Evolutionary conservation across 2,888 invertebrate species (phyloP).

Genomic region (Perizoma affinitatum): DNA sequence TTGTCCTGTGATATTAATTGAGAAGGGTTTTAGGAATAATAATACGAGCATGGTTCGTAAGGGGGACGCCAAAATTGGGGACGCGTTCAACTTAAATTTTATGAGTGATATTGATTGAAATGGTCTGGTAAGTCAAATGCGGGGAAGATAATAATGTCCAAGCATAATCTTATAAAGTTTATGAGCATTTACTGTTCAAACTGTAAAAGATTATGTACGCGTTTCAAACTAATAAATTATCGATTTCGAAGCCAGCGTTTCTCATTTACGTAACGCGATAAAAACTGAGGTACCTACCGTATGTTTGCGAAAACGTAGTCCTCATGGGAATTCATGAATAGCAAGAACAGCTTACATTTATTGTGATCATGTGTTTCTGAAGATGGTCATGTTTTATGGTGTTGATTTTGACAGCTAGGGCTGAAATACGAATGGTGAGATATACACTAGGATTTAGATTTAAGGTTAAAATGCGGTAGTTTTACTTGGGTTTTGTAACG

Average conservation of each 20-base stretch:
- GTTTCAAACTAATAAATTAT: slow-evolving; percentile 58
- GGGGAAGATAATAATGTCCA: background rate
- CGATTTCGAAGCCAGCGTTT: slow-evolving; percentile 58
- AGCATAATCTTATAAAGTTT: slow-evolving; percentile 8
- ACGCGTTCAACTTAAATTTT: slow-evolving; percentile 9
- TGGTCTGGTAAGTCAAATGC: background rate
- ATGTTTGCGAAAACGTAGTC: slow-evolving; percentile 30
- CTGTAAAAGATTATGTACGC: slow-evolving; percentile 14
- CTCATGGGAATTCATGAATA: slow-evolving; percentile 31
- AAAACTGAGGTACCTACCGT: slow-evolving; percentile 37
- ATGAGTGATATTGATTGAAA: slow-evolving; percentile 19
- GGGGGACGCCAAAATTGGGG: slow-evolving; percentile 18
- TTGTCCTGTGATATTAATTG: slow-evolving; percentile 35
- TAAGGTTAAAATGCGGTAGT: slow-evolving; percentile 28
- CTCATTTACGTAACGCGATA: slow-evolving; percentile 68
- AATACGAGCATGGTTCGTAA: slow-evolving; percentile 5
- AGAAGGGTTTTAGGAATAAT: slow-evolving; percentile 15
- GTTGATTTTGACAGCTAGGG: slow-evolving; percentile 46
- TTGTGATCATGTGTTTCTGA: slow-evolving; percentile 70
- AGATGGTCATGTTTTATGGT: slow-evolving; percentile 64
- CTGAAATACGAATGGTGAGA: slow-evolving; percentile 47
- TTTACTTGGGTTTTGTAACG: slow-evolving; percentile 43
- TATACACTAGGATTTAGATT: slow-evolving; percentile 34
- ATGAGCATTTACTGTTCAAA: slow-evolving; percentile 18
- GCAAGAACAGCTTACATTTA: slow-evolving; percentile 58